Conservation (phyloP, 1,140 invertebrate species). For the Hylaeus anthracinus region DNA sequence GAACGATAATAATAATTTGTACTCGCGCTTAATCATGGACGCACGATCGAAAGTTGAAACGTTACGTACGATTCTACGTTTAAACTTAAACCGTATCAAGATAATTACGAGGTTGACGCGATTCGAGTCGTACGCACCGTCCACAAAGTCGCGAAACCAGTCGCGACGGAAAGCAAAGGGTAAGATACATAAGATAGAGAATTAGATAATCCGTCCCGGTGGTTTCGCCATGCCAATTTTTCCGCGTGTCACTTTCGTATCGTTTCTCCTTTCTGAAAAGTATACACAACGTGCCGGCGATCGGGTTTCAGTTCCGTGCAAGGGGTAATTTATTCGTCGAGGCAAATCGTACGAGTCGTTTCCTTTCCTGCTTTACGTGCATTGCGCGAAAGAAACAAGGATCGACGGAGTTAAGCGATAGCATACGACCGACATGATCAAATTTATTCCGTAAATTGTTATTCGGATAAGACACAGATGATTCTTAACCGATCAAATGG, state of each 20-base stretch:
- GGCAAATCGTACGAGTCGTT: not conserved
- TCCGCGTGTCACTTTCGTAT: conserved; percentile 8
- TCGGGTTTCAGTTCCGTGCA: conserved; percentile 7
- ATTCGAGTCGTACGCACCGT: conserved; percentile 21
- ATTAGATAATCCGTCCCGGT: conserved; percentile 53
- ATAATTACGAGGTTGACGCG: conserved; percentile 52
- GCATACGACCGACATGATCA: not conserved
- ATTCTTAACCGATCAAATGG: no score
- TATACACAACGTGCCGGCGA: not conserved
- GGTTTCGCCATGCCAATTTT: conserved; percentile 15
- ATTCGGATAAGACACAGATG: no score
- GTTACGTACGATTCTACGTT: not conserved
- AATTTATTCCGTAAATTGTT: no score
- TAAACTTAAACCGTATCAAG: conserved; percentile 36
- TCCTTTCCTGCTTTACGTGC: not conserved
- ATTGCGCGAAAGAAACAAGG: not conserved
- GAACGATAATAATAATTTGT: conserved; percentile 13
- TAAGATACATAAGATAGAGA: conserved; percentile 39
- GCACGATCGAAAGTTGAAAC: not conserved
- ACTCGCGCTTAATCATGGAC: not conserved
- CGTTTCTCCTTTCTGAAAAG: conserved; percentile 27
- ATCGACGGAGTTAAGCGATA: not conserved
- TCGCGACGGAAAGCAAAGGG: conserved; percentile 52
- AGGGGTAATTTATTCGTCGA: conserved; percentile 18
- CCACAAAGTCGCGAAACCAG: conserved; percentile 47